These are phyloP conservation scores for Aphrocallistes beatrix DNA, from an alignment of 37 sponge, comb jelly and placozoan species.

Conservation along the genomic window DNA sequence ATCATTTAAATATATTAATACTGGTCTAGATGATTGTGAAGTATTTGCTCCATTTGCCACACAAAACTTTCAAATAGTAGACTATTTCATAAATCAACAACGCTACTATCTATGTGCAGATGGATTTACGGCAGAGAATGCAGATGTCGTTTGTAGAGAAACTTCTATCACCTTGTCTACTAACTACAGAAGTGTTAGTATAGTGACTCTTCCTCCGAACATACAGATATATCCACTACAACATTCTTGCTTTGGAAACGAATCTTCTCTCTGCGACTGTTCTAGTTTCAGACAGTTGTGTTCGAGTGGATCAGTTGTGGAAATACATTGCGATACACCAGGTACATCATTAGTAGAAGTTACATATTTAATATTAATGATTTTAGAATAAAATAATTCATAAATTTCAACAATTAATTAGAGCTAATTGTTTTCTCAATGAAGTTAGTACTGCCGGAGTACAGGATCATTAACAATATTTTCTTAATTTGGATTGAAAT, in stretches of 20 bases:
- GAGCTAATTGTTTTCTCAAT: too few species aligned
- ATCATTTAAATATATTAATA: too few species aligned
- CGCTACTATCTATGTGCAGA: not conserved
- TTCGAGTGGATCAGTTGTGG: not conserved
- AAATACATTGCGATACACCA: not conserved
- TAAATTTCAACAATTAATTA: too few species aligned
- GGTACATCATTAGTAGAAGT: too few species aligned
- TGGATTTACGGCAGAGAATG: not conserved
- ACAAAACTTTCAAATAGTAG: not conserved
- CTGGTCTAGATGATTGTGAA: not conserved
- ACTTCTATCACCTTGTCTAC: not conserved
- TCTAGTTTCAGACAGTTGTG: not conserved
- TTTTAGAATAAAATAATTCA: too few species aligned
- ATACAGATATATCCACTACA: not conserved
- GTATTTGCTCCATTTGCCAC: not conserved
- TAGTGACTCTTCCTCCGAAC: not conserved
- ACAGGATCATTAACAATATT: too few species aligned
- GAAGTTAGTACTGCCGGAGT: too few species aligned
- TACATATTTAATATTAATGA: too few species aligned
- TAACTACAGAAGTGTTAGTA: not conserved
- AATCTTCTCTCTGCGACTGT: slow-evolving; percentile 9
- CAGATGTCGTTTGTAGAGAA: not conserved
- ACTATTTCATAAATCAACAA: not conserved
- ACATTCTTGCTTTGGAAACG: not conserved
- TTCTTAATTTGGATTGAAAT: too few species aligned